Evolutionary conservation across 2,797 vertebrate genomes (phyloP).

Genomic region (Astyanax mexicanus): DNA sequence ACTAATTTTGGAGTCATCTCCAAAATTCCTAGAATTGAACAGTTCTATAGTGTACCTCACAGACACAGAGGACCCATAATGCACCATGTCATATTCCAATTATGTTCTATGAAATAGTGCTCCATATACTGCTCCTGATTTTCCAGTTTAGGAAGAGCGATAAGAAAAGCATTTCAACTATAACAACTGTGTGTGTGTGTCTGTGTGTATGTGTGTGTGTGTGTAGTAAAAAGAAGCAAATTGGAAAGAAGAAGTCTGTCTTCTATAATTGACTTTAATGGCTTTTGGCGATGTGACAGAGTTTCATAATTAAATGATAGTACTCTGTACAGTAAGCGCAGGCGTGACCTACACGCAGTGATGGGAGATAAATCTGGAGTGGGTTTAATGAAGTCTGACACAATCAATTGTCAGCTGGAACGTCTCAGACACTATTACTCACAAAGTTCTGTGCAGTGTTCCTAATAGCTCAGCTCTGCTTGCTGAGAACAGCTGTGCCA

Average conservation of each 20-base stretch:
- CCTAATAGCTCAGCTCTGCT: not conserved
- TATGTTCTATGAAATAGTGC: not conserved
- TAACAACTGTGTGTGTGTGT: not conserved
- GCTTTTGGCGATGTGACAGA: slow-evolving; percentile 15
- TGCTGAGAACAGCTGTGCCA: not conserved
- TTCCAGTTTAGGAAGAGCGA: not conserved
- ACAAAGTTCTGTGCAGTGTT: not conserved
- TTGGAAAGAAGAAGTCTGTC: not conserved
- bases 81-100: not conserved
- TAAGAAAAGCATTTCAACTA: not conserved
- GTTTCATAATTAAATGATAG: slow-evolving; percentile 3
- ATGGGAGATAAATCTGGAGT: not conserved
- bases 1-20: too few species aligned
- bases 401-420: not conserved
- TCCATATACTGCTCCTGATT: not conserved
- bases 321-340: not conserved
- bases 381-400: slow-evolving; percentile 13
- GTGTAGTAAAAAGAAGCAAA: not conserved
- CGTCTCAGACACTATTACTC: not conserved
- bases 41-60: not conserved
- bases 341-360: not conserved
- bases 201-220: not conserved
- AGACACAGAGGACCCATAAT: not conserved
- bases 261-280: slow-evolving; percentile 15
- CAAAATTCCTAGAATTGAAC: not conserved